These are phyloP conservation scores for Hirtodrosophila histrioides DNA, from an alignment of 2,888 invertebrate species.

Conservation along the genomic window DNA sequence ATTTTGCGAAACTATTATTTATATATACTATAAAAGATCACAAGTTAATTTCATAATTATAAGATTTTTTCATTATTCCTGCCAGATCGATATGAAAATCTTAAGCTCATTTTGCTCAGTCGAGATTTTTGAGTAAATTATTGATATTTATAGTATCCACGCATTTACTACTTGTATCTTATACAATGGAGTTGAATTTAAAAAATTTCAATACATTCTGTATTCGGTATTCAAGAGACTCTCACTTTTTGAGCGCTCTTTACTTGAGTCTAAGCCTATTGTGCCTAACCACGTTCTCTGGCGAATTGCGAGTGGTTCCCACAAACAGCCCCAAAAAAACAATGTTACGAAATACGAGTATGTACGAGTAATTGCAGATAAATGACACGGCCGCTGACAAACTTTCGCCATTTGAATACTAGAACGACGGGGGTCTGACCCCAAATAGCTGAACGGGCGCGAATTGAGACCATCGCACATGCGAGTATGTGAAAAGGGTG, in stretches of 20 bases:
- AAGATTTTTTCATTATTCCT: no score
- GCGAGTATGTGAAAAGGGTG: background rate
- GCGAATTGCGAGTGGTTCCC: slow-evolving; percentile 21
- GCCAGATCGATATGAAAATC: no score
- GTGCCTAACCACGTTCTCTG: background rate
- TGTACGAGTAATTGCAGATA: slow-evolving; percentile 59
- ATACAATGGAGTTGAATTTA: no score
- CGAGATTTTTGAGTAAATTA: no score
- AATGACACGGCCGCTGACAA: slow-evolving; percentile 62
- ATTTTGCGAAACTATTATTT: no score
- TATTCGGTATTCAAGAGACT: background rate
- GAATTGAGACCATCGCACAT: slow-evolving; percentile 33
- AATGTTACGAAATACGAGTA: slow-evolving; percentile 42
- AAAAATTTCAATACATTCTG: background rate
- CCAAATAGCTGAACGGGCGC: slow-evolving; percentile 21
- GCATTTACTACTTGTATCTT: no score
- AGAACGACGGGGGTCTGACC: slow-evolving; percentile 39
- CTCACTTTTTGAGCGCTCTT: background rate
- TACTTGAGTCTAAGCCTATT: background rate
- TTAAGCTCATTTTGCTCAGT: no score
- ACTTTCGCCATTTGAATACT: slow-evolving; percentile 64
- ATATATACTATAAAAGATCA: no score
- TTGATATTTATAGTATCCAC: no score
- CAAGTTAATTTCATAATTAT: no score
- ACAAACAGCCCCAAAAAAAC: slow-evolving; percentile 1